A percentile compares a stretch with the other conserved stretches of the same genome.
These are phyloP conservation scores for Agrotis puta DNA, from an alignment of 2,888 invertebrate species.

Conservation along the genomic window DNA sequence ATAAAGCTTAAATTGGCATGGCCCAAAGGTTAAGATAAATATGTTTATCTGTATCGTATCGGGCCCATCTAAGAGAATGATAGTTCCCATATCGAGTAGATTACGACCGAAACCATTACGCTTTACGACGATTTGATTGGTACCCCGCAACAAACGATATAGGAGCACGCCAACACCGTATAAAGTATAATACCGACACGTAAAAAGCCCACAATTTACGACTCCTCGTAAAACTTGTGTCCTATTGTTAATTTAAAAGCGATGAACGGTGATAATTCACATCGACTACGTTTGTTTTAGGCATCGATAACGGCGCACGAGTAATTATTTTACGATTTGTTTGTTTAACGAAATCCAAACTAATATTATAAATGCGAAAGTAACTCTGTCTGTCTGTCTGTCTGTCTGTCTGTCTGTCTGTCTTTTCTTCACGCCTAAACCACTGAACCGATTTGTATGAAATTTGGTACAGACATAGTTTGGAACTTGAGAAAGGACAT, in stretches of 20 bases:
- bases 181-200: conserved; percentile 67
- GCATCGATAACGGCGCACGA: conserved; percentile 66
- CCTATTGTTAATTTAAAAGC: conserved; percentile 84
- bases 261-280: conserved; percentile 80
- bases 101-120: conserved; percentile 85
- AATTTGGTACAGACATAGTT: too few relatives aligned
- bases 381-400: too few relatives aligned
- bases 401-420: too few relatives aligned
- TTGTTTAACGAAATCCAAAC: conserved; percentile 59
- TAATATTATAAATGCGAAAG: too few relatives aligned
- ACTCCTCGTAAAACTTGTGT: conserved; percentile 81
- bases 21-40: conserved; percentile 39
- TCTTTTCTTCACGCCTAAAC: too few relatives aligned
- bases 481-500: too few relatives aligned
- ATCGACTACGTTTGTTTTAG: conserved; percentile 73
- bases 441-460: too few relatives aligned
- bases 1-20: conserved; percentile 63
- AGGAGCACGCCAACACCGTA: conserved; percentile 81
- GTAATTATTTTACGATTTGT: conserved; percentile 66
- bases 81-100: conserved; percentile 88
- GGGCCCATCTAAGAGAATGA: conserved; percentile 79
- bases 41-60: conserved; percentile 74
- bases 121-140: conserved; percentile 88
- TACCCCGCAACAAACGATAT: conserved; percentile 85
- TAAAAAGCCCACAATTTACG: conserved; percentile 86